phyloP scores from a whole-genome alignment of 2,888 invertebrate genomes.

The Pristionchus maxplancki region DNA sequence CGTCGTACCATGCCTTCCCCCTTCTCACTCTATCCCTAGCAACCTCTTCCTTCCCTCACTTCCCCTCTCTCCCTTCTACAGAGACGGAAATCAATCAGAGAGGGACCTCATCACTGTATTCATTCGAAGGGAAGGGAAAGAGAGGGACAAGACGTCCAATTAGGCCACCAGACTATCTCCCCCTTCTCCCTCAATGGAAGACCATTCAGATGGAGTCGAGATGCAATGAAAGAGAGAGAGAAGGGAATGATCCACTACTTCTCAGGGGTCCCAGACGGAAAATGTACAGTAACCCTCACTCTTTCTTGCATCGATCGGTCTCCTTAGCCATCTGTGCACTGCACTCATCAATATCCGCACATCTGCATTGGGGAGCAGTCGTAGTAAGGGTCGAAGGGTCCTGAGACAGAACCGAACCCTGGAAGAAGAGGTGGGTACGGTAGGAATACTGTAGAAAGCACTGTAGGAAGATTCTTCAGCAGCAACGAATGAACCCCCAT shows the following conservation, averaged over 20 bases:
- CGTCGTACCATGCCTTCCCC: constrained; percentile 19
- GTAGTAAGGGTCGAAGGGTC: constrained; percentile 7
- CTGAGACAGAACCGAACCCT: not conserved
- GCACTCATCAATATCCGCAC: constrained; percentile 38
- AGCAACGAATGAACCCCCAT: not conserved
- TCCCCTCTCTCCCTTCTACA: not conserved
- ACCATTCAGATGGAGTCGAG: constrained; percentile 4
- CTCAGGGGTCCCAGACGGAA: not conserved
- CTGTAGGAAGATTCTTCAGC: not conserved
- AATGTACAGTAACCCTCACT: not conserved
- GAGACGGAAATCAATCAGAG: constrained; percentile 47
- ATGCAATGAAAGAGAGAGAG: not conserved
- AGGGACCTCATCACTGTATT: constrained; percentile 47
- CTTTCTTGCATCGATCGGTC: constrained; percentile 50
- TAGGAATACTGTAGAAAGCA: not conserved
- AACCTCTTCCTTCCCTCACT: not conserved
- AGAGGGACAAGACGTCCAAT: constrained; percentile 29
- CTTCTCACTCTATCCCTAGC: not conserved
- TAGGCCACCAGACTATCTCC: constrained; percentile 36
- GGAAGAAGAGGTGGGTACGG: not conserved
- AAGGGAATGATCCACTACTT: not conserved
- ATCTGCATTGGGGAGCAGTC: constrained; percentile 56
- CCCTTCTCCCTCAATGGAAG: constrained; percentile 4
- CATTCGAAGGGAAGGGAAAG: not conserved
- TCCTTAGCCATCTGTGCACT: constrained; percentile 14